Conservation (phyloP, 2,113 vertebrate genomes). For the Arothron firmamentum region DNA sequence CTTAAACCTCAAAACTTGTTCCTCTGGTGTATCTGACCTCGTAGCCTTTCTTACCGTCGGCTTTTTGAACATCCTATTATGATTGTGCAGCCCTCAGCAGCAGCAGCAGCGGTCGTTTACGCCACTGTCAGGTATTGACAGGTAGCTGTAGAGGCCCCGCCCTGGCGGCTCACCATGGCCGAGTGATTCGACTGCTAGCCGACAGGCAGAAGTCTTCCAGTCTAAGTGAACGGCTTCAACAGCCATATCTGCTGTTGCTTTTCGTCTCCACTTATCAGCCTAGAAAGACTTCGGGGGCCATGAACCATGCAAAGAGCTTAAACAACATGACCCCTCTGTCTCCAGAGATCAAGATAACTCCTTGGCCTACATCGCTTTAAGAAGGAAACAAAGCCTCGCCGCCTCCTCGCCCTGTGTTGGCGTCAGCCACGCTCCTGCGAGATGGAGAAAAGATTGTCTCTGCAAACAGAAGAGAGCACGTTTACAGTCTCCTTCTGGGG, state of each 20-base stretch:
- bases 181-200: conserved; percentile 75
- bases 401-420: conserved; percentile 17
- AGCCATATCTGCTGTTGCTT: conserved; percentile 70
- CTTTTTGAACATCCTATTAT: not conserved
- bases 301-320: conserved; percentile 61
- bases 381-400: conserved; percentile 48
- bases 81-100: conserved; percentile 16
- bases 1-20: not conserved
- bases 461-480: conserved; percentile 36
- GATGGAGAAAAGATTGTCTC: conserved; percentile 13
- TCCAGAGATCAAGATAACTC: conserved; percentile 47
- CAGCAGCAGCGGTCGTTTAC: conserved; percentile 37
- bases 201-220: conserved; percentile 69
- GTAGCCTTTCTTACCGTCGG: conserved; percentile 31
- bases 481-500: conserved; percentile 34
- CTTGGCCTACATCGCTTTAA: conserved; percentile 34
- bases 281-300: conserved; percentile 73
- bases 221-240: conserved; percentile 72
- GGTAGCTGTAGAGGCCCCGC: conserved; percentile 32
- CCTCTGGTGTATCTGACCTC: conserved; percentile 3
- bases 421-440: conserved; percentile 35
- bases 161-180: too few relatives aligned
- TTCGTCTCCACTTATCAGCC: conserved; percentile 69
- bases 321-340: conserved; percentile 48
- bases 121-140: conserved; percentile 65